A percentile compares a stretch with the other conserved stretches of the same genome.
Conservation (phyloP, 1,140 invertebrate species). For the Drosophila cardini region DNA sequence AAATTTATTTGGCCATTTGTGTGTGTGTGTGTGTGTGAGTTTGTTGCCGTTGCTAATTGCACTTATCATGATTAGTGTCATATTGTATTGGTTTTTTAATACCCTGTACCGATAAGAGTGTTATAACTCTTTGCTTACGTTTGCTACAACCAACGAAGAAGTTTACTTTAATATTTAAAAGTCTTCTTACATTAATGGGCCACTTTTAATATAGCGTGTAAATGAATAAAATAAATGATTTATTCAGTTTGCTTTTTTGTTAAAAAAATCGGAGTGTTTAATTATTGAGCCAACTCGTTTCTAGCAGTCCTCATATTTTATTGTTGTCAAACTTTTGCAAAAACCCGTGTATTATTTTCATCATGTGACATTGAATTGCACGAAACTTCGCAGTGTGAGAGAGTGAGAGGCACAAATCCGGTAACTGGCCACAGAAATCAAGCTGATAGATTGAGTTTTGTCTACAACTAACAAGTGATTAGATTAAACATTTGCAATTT, state of each 20-base stretch:
- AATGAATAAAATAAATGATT: no score
- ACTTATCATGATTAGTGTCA: slow-evolving; percentile 60
- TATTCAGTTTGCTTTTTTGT: no score
- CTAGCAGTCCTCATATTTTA: background rate
- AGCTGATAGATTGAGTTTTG: slow-evolving; percentile 7
- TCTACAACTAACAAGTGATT: slow-evolving; percentile 3
- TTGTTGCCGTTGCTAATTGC: slow-evolving; percentile 59
- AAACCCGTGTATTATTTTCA: slow-evolving; percentile 24
- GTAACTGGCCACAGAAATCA: slow-evolving; percentile 17
- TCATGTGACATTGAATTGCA: slow-evolving; percentile 72
- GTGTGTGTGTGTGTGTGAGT: slow-evolving; percentile 18
- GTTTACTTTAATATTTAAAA: no score
- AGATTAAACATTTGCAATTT: slow-evolving; percentile 20
- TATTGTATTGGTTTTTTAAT: slow-evolving; percentile 32
- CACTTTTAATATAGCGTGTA: no score
- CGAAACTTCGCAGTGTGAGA: slow-evolving; percentile 36
- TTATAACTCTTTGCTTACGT: background rate
- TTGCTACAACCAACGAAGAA: no score
- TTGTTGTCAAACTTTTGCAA: slow-evolving; percentile 6
- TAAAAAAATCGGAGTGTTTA: no score
- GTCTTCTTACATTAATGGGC: no score
- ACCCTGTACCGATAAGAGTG: background rate
- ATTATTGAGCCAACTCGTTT: no score
- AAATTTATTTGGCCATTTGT: slow-evolving; percentile 36
- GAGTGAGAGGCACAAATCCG: slow-evolving; percentile 11